Conservation (phyloP, 92 coral and sea anemone species). For the Siderastrea siderea region DNA sequence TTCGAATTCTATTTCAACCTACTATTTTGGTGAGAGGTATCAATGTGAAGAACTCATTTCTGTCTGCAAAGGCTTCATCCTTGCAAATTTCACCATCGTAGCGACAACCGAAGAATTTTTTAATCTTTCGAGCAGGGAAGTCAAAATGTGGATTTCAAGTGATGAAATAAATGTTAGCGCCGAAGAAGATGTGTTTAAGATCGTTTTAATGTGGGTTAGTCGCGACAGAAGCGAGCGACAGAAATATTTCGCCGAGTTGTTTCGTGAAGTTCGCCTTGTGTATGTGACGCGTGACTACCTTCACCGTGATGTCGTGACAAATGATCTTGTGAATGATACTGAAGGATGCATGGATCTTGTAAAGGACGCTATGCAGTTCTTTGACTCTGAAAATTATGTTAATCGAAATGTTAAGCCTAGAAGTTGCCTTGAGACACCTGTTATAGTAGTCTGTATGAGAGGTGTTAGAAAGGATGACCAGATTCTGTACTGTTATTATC, state of each 20-base stretch:
- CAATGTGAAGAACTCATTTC: neutral
- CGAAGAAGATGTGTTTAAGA: constrained; percentile 8
- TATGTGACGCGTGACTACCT: constrained; percentile 4
- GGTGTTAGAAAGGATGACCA: neutral
- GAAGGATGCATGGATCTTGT: neutral
- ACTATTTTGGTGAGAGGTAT: neutral
- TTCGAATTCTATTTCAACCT: neutral
- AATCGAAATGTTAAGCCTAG: neutral
- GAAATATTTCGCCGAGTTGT: neutral
- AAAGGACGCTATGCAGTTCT: neutral
- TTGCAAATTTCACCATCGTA: neutral
- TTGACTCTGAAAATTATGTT: neutral
- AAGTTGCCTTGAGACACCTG: neutral
- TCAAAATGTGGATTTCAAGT: constrained; percentile 8
- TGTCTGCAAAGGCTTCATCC: neutral
- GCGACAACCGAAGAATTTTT: neutral
- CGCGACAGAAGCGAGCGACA: neutral
- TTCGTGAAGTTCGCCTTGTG: constrained; percentile 1
- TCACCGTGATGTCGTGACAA: neutral
- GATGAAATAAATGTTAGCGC: constrained; percentile 1
- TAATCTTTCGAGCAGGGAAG: neutral
- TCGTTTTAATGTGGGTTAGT: neutral
- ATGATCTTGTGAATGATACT: neutral
- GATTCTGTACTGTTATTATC: neutral
- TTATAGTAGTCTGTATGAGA: neutral